Conservation (phyloP, 2,797 vertebrate genomes). For the Nyctibius grandis region DNA sequence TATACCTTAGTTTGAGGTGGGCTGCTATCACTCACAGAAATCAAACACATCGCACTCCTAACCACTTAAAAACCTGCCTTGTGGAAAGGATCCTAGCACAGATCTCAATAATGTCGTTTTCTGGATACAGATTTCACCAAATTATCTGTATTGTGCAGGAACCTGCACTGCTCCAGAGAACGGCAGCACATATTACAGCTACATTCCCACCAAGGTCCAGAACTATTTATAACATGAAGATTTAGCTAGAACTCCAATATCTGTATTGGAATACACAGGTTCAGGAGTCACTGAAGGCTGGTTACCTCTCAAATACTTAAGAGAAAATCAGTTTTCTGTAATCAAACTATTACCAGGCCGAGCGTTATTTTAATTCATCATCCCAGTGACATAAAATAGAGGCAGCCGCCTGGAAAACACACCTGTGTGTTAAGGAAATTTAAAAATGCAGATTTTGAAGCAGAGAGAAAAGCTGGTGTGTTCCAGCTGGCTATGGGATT, state of each 20-base stretch:
- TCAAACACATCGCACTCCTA: neutral
- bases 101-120: neutral
- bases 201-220: neutral
- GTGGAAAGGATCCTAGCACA: neutral
- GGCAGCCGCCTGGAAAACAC: slow-evolving; percentile 11
- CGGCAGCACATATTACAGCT: accelerated
- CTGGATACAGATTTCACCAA: neutral
- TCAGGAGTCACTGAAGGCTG: neutral
- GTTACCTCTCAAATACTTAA: neutral
- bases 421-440: neutral
- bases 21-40: neutral
- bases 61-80: neutral
- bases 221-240: neutral
- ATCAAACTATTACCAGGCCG: neutral
- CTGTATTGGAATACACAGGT: neutral
- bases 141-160: neutral
- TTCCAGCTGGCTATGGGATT: accelerated
- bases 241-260: neutral
- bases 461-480: neutral
- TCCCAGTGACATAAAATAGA: neutral
- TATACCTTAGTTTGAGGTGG: neutral
- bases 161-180: neutral
- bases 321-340: neutral
- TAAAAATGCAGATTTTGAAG: neutral
- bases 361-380: neutral